These are phyloP conservation scores for Tubiluchus corallicola DNA, from an alignment of 2,888 invertebrate genomes.

Conservation along the genomic window DNA sequence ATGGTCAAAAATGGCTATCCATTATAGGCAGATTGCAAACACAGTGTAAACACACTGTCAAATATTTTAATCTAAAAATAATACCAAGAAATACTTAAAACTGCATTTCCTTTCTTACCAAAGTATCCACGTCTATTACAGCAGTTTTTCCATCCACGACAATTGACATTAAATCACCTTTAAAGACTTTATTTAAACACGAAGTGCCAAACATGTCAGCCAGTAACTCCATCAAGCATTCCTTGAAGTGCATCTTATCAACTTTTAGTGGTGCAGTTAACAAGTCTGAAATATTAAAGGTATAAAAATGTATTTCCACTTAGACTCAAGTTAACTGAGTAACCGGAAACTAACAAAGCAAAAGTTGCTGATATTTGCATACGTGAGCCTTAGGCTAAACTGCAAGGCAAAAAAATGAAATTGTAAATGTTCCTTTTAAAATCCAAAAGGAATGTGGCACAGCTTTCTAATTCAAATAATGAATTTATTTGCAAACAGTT, in stretches of 20 bases:
- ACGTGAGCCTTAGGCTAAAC: no score
- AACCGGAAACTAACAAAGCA: no score
- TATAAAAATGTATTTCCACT: background rate
- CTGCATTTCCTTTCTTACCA: conserved; percentile 36
- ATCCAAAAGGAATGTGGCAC: no score
- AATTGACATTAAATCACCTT: conserved; percentile 67
- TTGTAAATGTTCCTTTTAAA: no score
- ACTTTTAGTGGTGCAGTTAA: conserved; percentile 40
- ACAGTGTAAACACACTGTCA: background rate
- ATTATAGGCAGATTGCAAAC: conserved; percentile 7
- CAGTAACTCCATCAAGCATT: conserved; percentile 69
- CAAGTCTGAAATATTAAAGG: background rate
- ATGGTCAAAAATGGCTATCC: background rate
- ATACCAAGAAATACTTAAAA: conserved; percentile 4
- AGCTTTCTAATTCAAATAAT: no score
- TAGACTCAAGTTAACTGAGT: no score
- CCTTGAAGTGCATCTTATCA: conserved; percentile 74
- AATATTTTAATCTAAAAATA: background rate
- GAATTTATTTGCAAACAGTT: no score
- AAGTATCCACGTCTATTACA: conserved; percentile 56
- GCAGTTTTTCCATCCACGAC: conserved; percentile 66
- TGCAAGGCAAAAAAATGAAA: no score
- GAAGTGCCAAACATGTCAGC: conserved; percentile 91
- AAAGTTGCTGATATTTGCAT: no score
- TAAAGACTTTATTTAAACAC: conserved; percentile 77